Evolutionary conservation across 2,888 invertebrate species (phyloP).

Genomic region (Mayetiola destructor): DNA sequence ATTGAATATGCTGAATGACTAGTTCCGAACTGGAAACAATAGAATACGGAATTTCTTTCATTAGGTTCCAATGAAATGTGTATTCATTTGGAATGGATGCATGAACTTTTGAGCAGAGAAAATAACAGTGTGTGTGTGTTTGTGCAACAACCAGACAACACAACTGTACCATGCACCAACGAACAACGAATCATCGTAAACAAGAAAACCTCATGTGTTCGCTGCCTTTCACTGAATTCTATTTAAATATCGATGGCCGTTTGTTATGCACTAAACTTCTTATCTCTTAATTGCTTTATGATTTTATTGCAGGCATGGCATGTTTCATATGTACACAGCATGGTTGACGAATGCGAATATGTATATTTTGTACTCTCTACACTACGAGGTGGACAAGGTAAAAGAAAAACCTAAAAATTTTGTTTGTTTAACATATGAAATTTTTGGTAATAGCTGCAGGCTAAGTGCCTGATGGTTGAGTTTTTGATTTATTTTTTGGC

Average conservation of each 20-base stretch:
- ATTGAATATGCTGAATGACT: too few relatives aligned
- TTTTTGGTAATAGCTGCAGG: neutral
- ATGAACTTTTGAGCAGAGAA: too few relatives aligned
- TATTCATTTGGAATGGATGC: too few relatives aligned
- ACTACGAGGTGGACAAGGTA: too few relatives aligned
- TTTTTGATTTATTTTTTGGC: neutral
- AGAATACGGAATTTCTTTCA: too few relatives aligned
- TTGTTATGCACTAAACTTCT: neutral
- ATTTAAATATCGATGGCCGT: neutral
- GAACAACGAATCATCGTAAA: too few relatives aligned
- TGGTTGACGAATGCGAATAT: neutral
- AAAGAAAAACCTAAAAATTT: too few relatives aligned
- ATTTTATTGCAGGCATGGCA: constrained; percentile 4
- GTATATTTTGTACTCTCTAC: neutral
- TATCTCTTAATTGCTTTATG: neutral
- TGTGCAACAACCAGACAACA: neutral
- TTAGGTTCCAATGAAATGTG: too few relatives aligned
- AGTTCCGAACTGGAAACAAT: too few relatives aligned
- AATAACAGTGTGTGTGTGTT: neutral
- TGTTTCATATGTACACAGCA: neutral
- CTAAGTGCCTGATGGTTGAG: neutral
- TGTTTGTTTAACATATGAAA: neutral
- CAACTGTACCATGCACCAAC: neutral
- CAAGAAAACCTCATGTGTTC: too few relatives aligned
- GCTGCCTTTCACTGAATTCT: too few relatives aligned